Conservation (phyloP, 2,888 invertebrate species). For the Boloria selene region DNA sequence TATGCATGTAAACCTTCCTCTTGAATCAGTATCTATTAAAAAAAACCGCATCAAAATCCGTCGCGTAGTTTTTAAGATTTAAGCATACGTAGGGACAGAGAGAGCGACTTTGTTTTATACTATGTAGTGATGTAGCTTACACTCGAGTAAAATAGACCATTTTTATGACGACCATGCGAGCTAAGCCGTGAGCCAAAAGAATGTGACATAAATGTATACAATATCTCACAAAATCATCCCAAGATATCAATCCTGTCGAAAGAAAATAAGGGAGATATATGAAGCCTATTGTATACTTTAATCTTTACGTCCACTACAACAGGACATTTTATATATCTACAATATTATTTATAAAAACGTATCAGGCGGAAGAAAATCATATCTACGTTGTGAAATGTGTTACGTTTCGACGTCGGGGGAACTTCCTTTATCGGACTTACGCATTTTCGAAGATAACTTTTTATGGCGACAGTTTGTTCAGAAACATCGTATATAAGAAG, state of each 20-base stretch:
- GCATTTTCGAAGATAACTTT: conserved; percentile 22
- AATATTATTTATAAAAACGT: conserved; percentile 1
- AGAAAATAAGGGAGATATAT: conserved; percentile 3
- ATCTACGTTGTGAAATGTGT: conserved; percentile 20
- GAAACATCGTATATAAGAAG: neutral
- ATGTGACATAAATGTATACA: no score
- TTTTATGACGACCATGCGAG: no score
- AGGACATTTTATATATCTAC: neutral
- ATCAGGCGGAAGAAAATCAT: conserved; percentile 4
- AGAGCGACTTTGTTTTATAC: no score
- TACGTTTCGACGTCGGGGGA: conserved; percentile 24
- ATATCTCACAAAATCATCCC: neutral
- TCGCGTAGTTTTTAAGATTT: no score
- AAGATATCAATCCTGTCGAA: neutral
- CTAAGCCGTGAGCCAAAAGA: no score
- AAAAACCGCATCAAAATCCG: no score
- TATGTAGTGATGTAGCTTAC: no score
- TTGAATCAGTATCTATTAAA: no score
- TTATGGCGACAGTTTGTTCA: neutral
- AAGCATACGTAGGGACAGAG: no score
- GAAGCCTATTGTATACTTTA: conserved; percentile 5
- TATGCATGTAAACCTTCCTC: no score
- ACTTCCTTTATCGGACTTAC: conserved; percentile 27
- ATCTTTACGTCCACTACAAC: neutral
- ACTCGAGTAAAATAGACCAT: no score